Base-by-base conservation (phyloP, 1,140 invertebrate genomes). In the Trichomalopsis sarcophagae region DNA sequence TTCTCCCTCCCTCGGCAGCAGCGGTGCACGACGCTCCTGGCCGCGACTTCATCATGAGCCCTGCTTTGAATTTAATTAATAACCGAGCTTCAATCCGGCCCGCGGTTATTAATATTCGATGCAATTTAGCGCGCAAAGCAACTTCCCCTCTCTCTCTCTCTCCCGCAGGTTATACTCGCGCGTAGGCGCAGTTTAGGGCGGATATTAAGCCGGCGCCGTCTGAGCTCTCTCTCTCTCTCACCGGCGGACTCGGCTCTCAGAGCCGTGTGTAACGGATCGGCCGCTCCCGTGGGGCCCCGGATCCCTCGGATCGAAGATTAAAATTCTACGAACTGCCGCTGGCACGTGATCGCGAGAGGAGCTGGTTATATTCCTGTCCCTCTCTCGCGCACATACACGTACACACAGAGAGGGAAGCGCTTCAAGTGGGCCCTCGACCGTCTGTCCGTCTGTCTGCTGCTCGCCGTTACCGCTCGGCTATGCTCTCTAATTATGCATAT, bases 241-340 rank as follows among this genome's bases (percentile, higher is more conserved):
- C 2, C 11, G 4, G 11, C 13, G 40, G 40, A 44, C 40, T 44
- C 9, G 40, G 40, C 36, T 5, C 5, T 10, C 6, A 10, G 40
- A 44, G 40, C 40, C 1, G 40, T 44, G 40, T 21, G 21, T 62
- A 62, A 21, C 55, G 55, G 6, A 62, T 62, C 55, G 55, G 55
- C 55, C 17, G 50, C 50, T 55, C 50, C 17, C 50, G 13, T 2
- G 17, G 74, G 33, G 17, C 55, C 3, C 21, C 1, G 13, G 23
- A n/a, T 78, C 68, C 68, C 73, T 85, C 36, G n/a, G 23, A 50
- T 84, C 79, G 80, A 80, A 87, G 85, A 88, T 89, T 87, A 88
- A 88, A 87, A 87, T 87, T 89, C 81, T 82, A 82, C 6, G n/a
- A 77, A 9, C 40, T 44, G 9, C 40, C 9, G 74, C 1, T 36